Evolutionary conservation across 2,113 vertebrate genomes (phyloP).

Genomic region (Picathartes gymnocephalus): DNA sequence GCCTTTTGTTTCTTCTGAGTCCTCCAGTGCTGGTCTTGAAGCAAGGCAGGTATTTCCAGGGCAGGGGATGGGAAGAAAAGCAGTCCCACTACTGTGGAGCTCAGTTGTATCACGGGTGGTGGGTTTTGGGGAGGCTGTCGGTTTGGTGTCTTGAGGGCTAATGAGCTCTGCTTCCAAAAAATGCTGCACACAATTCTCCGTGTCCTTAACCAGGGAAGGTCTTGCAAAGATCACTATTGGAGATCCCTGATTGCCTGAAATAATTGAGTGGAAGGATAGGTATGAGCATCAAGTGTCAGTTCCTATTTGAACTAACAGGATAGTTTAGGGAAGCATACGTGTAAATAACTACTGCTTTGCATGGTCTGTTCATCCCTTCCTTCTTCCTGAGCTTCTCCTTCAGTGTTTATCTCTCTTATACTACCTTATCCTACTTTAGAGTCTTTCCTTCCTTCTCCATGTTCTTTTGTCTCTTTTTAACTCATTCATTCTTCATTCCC

Average conservation of each 20-base stretch:
- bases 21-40: not conserved
- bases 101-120: not conserved
- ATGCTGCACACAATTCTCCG: not conserved
- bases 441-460: not conserved
- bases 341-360: not conserved
- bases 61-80: not conserved
- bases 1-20: conserved; percentile 15
- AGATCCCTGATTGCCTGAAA: not conserved
- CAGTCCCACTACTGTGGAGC: not conserved
- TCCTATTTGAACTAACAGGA: not conserved
- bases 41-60: not conserved
- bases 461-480: not conserved
- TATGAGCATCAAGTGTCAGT: not conserved
- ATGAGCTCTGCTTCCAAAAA: not conserved
- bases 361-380: not conserved
- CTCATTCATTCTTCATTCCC: not conserved
- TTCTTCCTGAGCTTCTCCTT: not conserved
- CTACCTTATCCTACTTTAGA: not conserved
- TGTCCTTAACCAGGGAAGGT: not conserved
- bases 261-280: not conserved
- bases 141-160: not conserved
- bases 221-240: not conserved
- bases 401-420: not conserved
- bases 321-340: not conserved
- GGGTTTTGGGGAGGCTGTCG: not conserved